Evolutionary conservation across 2,797 vertebrate species (phyloP), one percentile per base, ranked within the genome.

Genomic region (Coreius guichenoti): DNA sequence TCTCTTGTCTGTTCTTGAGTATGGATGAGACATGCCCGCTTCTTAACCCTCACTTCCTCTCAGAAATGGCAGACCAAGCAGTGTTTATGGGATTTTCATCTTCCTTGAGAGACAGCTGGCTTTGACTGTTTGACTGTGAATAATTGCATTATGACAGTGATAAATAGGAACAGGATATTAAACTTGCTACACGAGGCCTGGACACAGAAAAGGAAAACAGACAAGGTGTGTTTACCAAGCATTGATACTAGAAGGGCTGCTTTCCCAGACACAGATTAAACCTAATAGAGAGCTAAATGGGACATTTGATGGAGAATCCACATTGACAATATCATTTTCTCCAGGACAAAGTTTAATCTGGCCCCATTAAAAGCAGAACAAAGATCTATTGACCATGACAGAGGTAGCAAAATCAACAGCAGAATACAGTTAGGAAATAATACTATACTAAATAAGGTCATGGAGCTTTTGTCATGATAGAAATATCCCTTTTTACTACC

Each of bases 131-230:
- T 54, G 3, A 1, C 77, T 72, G 21, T 58, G 54, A 85, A 70
- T 78, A 79, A 79, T 47, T 79, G 54, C 21, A 79, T 72, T 79
- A 72, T 72, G 83, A 79, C 83, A 61, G 76, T 85, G 83, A 85
- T 85, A 79, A 79, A 85, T 85, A 85, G 70, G 29, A 79, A 78
- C 76, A 79, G 83, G 83, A 79, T 79, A 85, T 85, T 79, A 79
- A 72, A 85, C 63, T 78, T 78, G 36, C 74, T 45, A 78, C 63
- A 56, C 5, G 3, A 58, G 43, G 76, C 67, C 51, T 51, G 14
- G 67, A 72, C 51, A 72, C 65, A 61, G 8, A 63, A 49, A 68
- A 39, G 58, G 5, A 80, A 80, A 80, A 80, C 29, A 63, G 69
- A 74, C 68, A 67, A 80, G 21, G 78, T 85, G 56, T 67, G 68